Evolutionary conservation across 2,888 invertebrate species (phyloP), one percentile per base, ranked within the genome.

Genomic region (Pinctada fucata): DNA sequence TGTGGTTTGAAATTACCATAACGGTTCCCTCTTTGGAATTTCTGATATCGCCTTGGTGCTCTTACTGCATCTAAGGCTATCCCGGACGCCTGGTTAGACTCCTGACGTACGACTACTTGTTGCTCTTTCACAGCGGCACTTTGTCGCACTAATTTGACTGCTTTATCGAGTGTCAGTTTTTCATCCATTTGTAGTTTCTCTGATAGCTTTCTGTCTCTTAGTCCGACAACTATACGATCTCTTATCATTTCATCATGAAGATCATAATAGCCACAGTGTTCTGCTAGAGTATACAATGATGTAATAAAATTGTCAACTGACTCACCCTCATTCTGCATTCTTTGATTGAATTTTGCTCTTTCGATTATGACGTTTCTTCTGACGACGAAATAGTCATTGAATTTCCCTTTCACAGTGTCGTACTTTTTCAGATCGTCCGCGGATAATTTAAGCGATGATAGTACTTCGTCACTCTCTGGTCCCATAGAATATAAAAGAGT

Each of bases 221-320:
- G 69, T 1, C 83, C 83, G 2, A 83, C 80, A 3, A 85, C 82
- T 49, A 82, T 79, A 48, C 80, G 75, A 69, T 81, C 82, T 49
- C 79, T n/a, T 31, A 82, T 85, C 48, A 82, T 52, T 51, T 83
- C 74, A 63, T 80, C 76, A n/a, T 76, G 50, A 8, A 82, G 49
- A 16, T n/a, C 58, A n/a, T 76, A 67, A 66, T 82, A 83, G 49
- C 80, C 79, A 64, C 79, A 79, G 51, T 81, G n/a, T 77, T 80
- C 80, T 49, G 79, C 78, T 16, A 80, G 16, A 1, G 50, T 31
- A 51, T 76, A 76, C 10, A 76, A 48, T 5, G 67, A 45, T 16
- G 74, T 79, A 52, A 82, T 63, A 47, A 78, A 83, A 64, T 64
- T 76, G 64, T 82, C 80, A 3, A 69, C 77, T 3, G 75, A 16